phyloP scores from a whole-genome alignment of 2,888 invertebrate genomes.

The Neria commutata region DNA sequence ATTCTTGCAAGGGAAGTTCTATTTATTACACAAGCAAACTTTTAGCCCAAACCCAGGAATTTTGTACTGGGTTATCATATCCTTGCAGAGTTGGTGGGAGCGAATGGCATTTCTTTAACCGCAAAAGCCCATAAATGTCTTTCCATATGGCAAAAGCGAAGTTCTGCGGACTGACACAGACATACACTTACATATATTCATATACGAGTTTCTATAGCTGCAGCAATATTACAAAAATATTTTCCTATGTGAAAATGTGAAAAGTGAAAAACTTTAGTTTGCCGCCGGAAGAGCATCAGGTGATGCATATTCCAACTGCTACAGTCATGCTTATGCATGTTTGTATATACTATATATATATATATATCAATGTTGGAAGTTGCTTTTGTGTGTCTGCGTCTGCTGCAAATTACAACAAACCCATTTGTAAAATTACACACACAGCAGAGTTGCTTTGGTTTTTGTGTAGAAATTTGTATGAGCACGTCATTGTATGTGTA shows the following conservation, averaged over 20 bases:
- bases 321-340: background rate
- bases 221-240: constrained; percentile 34
- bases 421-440: constrained; percentile 50
- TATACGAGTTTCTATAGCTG: no score
- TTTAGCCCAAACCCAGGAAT: no score
- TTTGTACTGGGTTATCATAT: no score
- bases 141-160: constrained; percentile 8
- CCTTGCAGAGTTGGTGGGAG: no score
- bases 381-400: constrained; percentile 9
- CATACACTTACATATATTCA: background rate
- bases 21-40: no score
- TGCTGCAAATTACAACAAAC: constrained; percentile 50
- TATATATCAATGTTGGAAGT: no score
- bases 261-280: constrained; percentile 48
- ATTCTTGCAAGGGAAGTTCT: no score
- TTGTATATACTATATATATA: no score
- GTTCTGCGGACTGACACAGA: background rate
- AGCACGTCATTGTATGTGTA: background rate
- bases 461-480: background rate
- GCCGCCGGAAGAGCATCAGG: constrained; percentile 47
- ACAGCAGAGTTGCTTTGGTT: constrained; percentile 28
- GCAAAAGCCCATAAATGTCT: constrained; percentile 57
- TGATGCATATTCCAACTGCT: constrained; percentile 33
- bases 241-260: constrained; percentile 50
- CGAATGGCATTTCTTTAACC: constrained; percentile 39